Percentiles rank a stretch among this genome's conserved stretches.
phyloP scores from a whole-genome alignment of 2,888 invertebrate species.

The Apotomis betuletana region DNA sequence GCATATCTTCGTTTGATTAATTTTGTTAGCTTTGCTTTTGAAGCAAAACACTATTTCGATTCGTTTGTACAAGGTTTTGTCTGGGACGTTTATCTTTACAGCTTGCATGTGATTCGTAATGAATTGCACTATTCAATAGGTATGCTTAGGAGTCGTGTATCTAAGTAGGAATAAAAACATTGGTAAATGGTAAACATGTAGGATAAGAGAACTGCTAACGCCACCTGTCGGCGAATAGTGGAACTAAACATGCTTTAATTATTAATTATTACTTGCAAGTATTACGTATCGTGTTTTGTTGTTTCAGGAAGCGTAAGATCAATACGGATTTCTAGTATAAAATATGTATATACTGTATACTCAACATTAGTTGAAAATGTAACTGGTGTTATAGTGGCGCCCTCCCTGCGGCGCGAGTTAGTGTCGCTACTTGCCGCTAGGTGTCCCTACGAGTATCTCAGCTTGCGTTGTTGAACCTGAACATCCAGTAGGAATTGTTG shows the following conservation, averaged over 20 bases:
- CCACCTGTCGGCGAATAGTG: constrained; percentile 54
- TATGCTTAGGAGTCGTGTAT: too few species aligned
- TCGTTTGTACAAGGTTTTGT: too few species aligned
- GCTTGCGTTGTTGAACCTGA: background rate
- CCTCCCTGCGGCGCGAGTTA: constrained; percentile 2
- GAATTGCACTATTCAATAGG: too few species aligned
- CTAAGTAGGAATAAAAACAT: too few species aligned
- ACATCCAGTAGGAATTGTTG: background rate
- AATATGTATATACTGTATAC: too few species aligned
- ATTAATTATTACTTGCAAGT: background rate
- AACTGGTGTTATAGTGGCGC: background rate
- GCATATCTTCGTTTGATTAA: too few species aligned
- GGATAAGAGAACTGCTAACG: constrained; percentile 44
- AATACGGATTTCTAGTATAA: too few species aligned
- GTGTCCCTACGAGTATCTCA: constrained; percentile 46
- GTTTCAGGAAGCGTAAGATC: too few species aligned
- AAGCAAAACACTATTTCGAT: too few species aligned
- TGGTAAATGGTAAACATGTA: background rate
- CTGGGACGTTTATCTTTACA: too few species aligned
- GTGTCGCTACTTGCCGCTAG: constrained; percentile 46
- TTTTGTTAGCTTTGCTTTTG: too few species aligned
- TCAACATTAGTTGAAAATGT: background rate
- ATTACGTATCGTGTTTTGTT: background rate
- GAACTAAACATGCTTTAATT: constrained; percentile 24
- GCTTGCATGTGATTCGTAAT: too few species aligned